Evolutionary conservation across 2,888 invertebrate species (phyloP), one percentile per base, ranked within the genome.

Genomic region (Taphrorychus bicolor): DNA sequence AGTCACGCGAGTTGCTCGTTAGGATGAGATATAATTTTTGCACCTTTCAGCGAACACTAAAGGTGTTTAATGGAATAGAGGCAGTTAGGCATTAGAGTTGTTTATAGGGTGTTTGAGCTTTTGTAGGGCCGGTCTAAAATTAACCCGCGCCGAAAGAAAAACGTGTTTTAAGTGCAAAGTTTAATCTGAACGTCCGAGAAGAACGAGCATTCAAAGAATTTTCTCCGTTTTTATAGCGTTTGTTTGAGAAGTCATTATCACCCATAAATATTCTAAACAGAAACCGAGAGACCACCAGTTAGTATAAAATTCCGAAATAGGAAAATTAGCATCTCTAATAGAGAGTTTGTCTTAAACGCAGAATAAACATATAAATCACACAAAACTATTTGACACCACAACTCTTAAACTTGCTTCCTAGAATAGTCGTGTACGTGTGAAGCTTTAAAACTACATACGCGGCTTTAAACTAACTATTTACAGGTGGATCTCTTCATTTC

Each of bases 291-390:
- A 67, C 67, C 67, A 67, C 67, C 67, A 53, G 60, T 60, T 52
- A 60, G 52, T 66, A 52, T 52, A 57, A 67, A 57, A 62, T 42
- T 2, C 22, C 56, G 40, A 62, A 57, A 40, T 61, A 24, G 59
- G 59, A 59, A 56, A 69, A 69, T 69, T 69, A 69, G 60, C 69
- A 69, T 60, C 69, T 64, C 60, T 69, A 65, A 69, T 65, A 69
- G 65, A 64, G 60, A 64, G 61, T 64, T 65, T 69, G 60, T 69
- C 60, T 69, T 69, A 65, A 60, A 56, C 59, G 49, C 49, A 54
- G 48, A 57, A 32, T 56, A 69, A 69, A 69, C 60, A 60, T 54
- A 69, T 69, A 69, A 69, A 69, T 69, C 69, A 65, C 74, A 63
- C 19, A 63, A 56, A 54, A 62, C 59, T 48, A 61, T 58, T 62